phyloP scores from a whole-genome alignment of 1,140 invertebrate genomes.

The Sitodiplosis mosellana region DNA sequence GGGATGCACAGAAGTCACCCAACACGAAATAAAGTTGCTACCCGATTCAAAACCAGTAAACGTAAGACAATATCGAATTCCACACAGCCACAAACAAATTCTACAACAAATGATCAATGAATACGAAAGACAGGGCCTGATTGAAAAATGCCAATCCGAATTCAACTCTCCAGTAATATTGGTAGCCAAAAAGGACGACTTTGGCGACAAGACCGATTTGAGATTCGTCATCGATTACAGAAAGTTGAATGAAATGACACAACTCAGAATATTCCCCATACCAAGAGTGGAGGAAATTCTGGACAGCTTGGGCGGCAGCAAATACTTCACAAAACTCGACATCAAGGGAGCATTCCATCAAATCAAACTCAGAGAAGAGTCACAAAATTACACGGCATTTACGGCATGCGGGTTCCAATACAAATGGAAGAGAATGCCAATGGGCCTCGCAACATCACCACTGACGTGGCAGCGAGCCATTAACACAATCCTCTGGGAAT shows the following conservation, averaged over 20 bases:
- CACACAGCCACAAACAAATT: not conserved
- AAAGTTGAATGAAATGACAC: constrained; percentile 18
- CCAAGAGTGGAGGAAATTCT: constrained; percentile 28
- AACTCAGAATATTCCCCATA: constrained; percentile 24
- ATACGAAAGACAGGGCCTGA: constrained; percentile 5
- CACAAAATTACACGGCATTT: constrained; percentile 27
- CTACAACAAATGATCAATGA: constrained; percentile 3
- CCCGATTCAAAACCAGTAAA: not conserved
- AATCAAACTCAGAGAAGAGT: constrained; percentile 17
- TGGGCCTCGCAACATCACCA: constrained; percentile 23
- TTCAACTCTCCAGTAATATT: constrained; percentile 10
- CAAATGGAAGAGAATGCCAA: constrained; percentile 25
- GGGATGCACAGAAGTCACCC: not conserved
- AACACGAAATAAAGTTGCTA: not conserved
- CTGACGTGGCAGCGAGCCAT: constrained; percentile 12
- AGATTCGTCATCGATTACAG: constrained; percentile 19
- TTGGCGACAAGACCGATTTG: constrained; percentile 5
- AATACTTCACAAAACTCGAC: constrained; percentile 25
- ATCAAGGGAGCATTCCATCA: constrained; percentile 27
- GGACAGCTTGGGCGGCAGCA: constrained; percentile 16
- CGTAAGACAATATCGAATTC: not conserved
- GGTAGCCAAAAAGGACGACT: constrained; percentile 7
- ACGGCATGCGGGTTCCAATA: constrained; percentile 17
- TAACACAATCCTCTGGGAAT: constrained; percentile 9
- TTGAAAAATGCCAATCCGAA: constrained; percentile 1